Conservation (phyloP, 2,113 vertebrate species). For the Hassar affinis region DNA sequence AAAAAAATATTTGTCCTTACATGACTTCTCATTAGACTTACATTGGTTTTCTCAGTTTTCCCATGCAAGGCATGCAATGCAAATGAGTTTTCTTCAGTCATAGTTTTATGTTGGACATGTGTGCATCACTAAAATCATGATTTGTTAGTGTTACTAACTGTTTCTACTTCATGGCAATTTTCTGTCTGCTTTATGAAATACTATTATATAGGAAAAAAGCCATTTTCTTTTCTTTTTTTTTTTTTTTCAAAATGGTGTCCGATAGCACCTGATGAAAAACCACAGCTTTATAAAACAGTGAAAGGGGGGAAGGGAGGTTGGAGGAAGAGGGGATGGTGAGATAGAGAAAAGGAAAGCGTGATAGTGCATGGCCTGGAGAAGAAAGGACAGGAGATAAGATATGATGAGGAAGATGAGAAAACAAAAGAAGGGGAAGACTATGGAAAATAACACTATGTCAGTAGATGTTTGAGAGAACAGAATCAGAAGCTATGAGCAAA, state of each 20-base stretch:
- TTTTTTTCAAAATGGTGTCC: constrained; percentile 40
- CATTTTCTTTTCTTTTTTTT: constrained; percentile 41
- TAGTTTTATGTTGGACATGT: constrained; percentile 45
- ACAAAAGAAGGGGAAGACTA: constrained; percentile 46
- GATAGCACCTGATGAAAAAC: constrained; percentile 54
- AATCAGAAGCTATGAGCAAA: constrained; percentile 48
- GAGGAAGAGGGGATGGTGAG: not conserved
- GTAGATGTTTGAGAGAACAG: constrained; percentile 48
- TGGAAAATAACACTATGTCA: constrained; percentile 43
- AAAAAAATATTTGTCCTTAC: constrained; percentile 66
- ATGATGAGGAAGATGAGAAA: constrained; percentile 52
- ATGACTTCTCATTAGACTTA: constrained; percentile 77
- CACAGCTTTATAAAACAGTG: constrained; percentile 46
- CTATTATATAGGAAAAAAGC: constrained; percentile 48
- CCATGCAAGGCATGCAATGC: constrained; percentile 96
- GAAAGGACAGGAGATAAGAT: constrained; percentile 51
- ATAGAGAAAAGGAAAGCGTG: constrained; percentile 53
- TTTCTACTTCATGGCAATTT: constrained; percentile 4
- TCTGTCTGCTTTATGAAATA: constrained; percentile 15
- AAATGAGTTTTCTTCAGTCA: constrained; percentile 67
- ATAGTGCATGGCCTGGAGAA: constrained; percentile 50
- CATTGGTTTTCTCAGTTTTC: constrained; percentile 75
- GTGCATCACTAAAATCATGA: constrained; percentile 46
- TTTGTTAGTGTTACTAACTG: constrained; percentile 27
- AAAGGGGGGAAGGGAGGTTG: not conserved